phyloP scores from a whole-genome alignment of 2,113 vertebrate genomes.

The Calypte anna region DNA sequence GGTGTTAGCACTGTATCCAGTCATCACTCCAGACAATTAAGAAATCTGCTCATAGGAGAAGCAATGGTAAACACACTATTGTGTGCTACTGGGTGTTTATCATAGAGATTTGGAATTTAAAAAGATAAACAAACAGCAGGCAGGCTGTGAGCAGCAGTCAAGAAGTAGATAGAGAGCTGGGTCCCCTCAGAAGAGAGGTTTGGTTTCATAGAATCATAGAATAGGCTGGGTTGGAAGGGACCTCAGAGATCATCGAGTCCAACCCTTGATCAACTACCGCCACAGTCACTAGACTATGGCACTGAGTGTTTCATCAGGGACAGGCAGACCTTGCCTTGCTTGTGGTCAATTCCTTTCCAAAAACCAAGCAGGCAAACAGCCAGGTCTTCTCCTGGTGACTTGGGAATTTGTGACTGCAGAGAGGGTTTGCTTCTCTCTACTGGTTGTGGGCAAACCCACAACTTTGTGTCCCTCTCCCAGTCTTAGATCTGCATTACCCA shows the following conservation, averaged over 20 bases:
- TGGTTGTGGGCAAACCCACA: no score
- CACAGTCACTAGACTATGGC: no score
- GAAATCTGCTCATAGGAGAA: constrained; percentile 34
- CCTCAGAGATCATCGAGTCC: no score
- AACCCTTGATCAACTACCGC: no score
- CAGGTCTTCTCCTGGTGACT: background rate
- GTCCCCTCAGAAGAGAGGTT: rapidly evolving
- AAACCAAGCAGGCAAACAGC: background rate
- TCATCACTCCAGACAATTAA: constrained; percentile 42
- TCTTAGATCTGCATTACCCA: background rate
- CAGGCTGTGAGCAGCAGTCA: background rate
- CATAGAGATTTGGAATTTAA: background rate
- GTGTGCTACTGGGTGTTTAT: background rate
- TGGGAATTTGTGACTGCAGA: background rate
- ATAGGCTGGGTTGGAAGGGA: no score
- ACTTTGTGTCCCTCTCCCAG: background rate
- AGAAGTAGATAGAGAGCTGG: background rate
- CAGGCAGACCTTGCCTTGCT: no score
- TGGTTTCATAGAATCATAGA: background rate
- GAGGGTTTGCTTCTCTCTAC: background rate
- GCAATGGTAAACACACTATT: background rate
- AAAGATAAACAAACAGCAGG: background rate
- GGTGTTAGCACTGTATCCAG: background rate
- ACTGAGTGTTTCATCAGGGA: background rate
- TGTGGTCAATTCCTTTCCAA: background rate